Percentiles rank a stretch among this genome's conserved stretches.
phyloP scores from a whole-genome alignment of 2,797 vertebrate genomes.

The Glyptemys insculpta region DNA sequence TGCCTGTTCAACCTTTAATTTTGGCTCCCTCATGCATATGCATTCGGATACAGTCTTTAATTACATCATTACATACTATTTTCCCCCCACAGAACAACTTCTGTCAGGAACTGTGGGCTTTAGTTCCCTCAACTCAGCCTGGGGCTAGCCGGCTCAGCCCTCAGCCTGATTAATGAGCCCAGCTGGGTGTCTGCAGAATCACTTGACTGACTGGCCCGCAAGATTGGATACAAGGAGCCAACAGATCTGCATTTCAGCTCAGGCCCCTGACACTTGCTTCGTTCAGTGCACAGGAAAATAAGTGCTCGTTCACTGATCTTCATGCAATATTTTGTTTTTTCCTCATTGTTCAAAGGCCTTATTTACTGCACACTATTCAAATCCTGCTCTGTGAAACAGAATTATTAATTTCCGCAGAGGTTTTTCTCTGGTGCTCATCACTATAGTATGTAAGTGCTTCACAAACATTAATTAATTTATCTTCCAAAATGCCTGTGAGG shows the following conservation, averaged over 20 bases:
- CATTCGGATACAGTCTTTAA: not conserved
- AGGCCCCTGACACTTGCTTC: not conserved
- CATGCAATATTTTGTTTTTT: not conserved
- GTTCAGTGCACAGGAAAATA: not conserved
- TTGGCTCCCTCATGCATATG: not conserved
- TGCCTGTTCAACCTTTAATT: not conserved
- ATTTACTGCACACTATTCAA: not conserved
- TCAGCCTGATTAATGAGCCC: not conserved
- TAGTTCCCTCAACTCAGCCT: not conserved
- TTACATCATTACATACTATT: not conserved
- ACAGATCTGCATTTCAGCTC: not conserved
- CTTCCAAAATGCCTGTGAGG: not conserved
- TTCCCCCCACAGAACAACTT: not conserved
- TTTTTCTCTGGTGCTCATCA: not conserved
- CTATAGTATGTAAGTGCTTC: not conserved
- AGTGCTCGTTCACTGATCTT: too few relatives aligned
- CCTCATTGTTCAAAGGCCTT: not conserved
- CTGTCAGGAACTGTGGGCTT: not conserved
- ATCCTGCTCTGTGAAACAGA: not conserved
- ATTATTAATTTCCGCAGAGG: not conserved
- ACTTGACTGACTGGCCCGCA: not conserved
- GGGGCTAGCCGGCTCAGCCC: not conserved
- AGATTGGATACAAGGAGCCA: not conserved
- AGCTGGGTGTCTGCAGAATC: not conserved
- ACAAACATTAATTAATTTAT: not conserved